These are phyloP conservation scores for Choloepus hoffmanni DNA, from an alignment of 2,113 vertebrate genomes.

Conservation along the genomic window DNA sequence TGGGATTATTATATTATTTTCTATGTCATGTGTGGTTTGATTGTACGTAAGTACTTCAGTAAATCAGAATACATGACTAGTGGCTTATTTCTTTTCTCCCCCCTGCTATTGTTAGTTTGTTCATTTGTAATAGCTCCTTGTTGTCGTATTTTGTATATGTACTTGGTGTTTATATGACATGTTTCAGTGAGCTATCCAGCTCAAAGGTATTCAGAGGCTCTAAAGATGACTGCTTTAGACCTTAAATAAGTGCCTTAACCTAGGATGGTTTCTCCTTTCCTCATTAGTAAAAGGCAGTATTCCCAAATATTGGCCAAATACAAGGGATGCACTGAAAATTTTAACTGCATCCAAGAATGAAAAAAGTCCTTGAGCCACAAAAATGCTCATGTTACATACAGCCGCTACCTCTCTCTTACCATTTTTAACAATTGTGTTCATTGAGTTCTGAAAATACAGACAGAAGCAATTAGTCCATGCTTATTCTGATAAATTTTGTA, in stretches of 20 bases:
- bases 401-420: not conserved
- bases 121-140: not conserved
- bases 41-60: not conserved
- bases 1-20: not conserved
- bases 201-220: not conserved
- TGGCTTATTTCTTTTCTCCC: not conserved
- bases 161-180: not conserved
- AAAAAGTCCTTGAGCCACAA: not conserved
- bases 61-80: too few relatives aligned
- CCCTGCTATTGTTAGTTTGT: not conserved
- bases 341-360: not conserved
- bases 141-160: not conserved
- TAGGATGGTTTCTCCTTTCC: not conserved
- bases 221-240: not conserved
- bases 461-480: not conserved
- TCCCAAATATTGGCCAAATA: not conserved
- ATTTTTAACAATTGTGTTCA: not conserved
- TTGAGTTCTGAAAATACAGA: constrained; percentile 36
- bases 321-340: not conserved
- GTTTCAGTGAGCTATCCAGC: not conserved
- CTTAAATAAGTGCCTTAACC: not conserved
- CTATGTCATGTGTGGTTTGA: not conserved
- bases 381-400: not conserved
- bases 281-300: not conserved
- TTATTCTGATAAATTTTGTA: not conserved